phyloP scores from a whole-genome alignment of 2,113 vertebrate genomes.

The Empidonax traillii region DNA sequence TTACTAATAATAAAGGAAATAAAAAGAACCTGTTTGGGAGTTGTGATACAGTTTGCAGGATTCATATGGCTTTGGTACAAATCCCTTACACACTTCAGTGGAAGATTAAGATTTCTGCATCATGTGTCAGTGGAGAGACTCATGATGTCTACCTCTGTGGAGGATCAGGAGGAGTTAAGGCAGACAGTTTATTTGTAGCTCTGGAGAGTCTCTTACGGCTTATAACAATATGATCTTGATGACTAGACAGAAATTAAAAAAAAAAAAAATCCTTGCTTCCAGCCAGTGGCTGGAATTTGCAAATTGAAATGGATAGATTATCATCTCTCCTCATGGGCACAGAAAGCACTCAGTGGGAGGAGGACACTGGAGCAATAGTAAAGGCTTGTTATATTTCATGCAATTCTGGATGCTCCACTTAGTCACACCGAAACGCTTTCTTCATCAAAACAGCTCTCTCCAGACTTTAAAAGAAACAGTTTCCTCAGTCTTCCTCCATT shows the following conservation, averaged over 20 bases:
- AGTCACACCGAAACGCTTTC: background rate
- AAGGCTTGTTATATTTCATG: background rate
- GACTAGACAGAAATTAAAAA: background rate
- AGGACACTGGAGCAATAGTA: background rate
- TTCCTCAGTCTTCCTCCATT: background rate
- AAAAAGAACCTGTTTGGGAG: background rate
- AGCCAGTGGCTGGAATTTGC: background rate
- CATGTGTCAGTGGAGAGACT: background rate
- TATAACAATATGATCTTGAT: background rate
- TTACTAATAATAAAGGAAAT: background rate
- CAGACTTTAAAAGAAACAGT: background rate
- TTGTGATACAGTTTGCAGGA: background rate
- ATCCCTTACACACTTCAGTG: background rate
- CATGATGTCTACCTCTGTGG: fast-evolving
- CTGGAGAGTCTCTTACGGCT: background rate
- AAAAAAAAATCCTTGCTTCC: background rate
- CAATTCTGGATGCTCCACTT: background rate
- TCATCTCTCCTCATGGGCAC: background rate
- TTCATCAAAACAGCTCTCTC: background rate
- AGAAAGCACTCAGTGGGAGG: background rate
- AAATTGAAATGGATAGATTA: background rate
- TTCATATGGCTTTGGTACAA: fast-evolving
- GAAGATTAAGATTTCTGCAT: background rate
- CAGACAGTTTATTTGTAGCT: background rate
- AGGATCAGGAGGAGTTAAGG: background rate